Conservation (phyloP, 2,797 vertebrate genomes). For the Zenarchopterus dispar region DNA sequence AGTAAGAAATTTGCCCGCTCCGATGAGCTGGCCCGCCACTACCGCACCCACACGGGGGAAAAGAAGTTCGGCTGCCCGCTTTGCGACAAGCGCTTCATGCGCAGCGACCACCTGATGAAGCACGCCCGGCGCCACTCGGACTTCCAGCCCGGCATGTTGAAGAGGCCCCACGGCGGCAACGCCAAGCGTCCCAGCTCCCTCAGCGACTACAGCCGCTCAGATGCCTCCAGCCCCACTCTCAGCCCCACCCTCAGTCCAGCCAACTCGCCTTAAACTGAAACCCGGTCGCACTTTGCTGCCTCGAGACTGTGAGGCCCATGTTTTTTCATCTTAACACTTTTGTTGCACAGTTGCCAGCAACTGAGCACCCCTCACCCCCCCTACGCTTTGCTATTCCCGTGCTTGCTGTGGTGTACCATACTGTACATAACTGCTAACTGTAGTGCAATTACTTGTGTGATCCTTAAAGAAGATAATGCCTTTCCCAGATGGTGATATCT, state of each 20-base stretch:
- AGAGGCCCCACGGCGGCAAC: conserved; percentile 81
- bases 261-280: conserved; percentile 91
- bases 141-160: conserved; percentile 95
- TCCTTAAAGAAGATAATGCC: conserved; percentile 81
- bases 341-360: conserved; percentile 81
- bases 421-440: conserved; percentile 87
- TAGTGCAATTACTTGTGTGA: conserved; percentile 86
- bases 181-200: conserved; percentile 89
- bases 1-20: conserved; percentile 98
- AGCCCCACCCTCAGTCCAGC: conserved; percentile 93
- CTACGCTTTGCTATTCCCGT: conserved; percentile 69
- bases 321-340: conserved; percentile 73
- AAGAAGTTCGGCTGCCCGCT: conserved; percentile 97
- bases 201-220: conserved; percentile 97
- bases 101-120: conserved; percentile 98
- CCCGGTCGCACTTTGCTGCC: conserved; percentile 83
- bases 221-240: conserved; percentile 92
- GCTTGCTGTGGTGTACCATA: conserved; percentile 87
- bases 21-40: conserved; percentile 96
- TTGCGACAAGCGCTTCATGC: conserved; percentile 98
- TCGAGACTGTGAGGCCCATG: conserved; percentile 69
- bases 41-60: conserved; percentile 97
- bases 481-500: conserved; percentile 83
- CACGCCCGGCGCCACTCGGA: conserved; percentile 94
- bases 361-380: conserved; percentile 30